Base-by-base conservation (phyloP, 2,888 invertebrate species). In the Eupithecia subfuscata region DNA sequence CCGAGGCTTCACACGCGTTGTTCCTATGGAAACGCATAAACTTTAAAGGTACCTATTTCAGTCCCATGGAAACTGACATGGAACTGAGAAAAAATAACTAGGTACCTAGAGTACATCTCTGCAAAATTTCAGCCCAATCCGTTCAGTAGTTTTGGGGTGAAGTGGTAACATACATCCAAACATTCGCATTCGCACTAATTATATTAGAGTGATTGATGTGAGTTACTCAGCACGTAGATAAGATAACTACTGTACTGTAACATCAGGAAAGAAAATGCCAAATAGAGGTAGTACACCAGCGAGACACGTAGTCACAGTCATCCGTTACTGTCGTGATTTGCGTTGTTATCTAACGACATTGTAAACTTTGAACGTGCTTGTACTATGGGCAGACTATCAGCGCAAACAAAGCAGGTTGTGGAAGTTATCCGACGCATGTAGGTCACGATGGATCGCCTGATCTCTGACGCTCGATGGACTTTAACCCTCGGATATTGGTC, bases 401-500 rank as follows among this genome's bases (percentile, higher is more conserved):
- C 18, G 43, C 40, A 70, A 77, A 77, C 72, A 72, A 70, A 73
- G 70, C 72, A 70, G 67, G 73, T 75, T 64, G 65, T 72, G 68
- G 60, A 43, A 56, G 37, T 80, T 78, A 79, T 81, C 80, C 77
- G 70, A 64, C 70, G 63, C 69, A 70, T 70, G 73, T 75, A 69
- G 77, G 75, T 74, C 78, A 56, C 60, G 68, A 70, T 71, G 70
- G 74, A 77, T 79, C 76, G 78, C 72, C 76, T 75, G 78, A 79
- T 80, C 77, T 73, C 37, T 77, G 74, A 75, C 75, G 77, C 75
- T 69, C 69, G 48, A 43, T 70, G 78, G 79, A 80, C 80, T 80
- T 37, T 37, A 18, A 37, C 52, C 22, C 56, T 56, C 1, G 60
- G 60, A 60, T 60, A 22, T 60, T 60, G 60, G 60, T 25, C 25